Evolutionary conservation across 1,140 invertebrate genomes (phyloP).

Genomic region (Zaprionus lachaisei): DNA sequence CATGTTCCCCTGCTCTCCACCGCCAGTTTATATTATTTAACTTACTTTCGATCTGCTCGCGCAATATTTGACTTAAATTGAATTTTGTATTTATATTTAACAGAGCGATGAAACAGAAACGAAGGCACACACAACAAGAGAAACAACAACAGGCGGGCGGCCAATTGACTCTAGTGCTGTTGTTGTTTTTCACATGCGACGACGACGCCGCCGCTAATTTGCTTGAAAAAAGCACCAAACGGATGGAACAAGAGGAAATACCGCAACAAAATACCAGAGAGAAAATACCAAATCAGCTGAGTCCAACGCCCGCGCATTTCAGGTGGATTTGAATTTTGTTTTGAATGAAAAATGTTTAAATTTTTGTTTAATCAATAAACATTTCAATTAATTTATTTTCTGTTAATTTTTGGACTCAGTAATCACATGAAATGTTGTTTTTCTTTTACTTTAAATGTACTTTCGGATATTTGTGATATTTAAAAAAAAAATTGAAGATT

Average conservation of each 20-base stretch:
- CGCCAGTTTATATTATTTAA: conserved; percentile 12
- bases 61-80: conserved; percentile 39
- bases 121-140: conserved; percentile 26
- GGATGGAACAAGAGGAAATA: conserved; percentile 16
- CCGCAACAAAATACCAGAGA: conserved; percentile 31
- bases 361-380: not conserved
- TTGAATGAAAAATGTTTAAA: conserved; percentile 2
- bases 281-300: conserved; percentile 41
- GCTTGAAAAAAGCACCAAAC: conserved; percentile 28
- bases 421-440: not conserved
- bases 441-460: not conserved
- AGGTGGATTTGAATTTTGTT: not conserved
- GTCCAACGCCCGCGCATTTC: conserved; percentile 20
- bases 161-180: conserved; percentile 28
- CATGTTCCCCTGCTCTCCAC: not conserved
- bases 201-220: conserved; percentile 13
- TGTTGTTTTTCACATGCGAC: conserved; percentile 31
- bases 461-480: too few species aligned
- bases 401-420: not conserved
- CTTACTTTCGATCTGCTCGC: conserved; percentile 29
- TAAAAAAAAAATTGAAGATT: too few species aligned
- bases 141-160: conserved; percentile 35
- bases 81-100: conserved; percentile 56
- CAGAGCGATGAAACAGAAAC: conserved; percentile 17
- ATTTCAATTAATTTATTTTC: conserved; percentile 3